Conservation (phyloP, 23 tunicate species). For the Aplidium turbinatum region DNA sequence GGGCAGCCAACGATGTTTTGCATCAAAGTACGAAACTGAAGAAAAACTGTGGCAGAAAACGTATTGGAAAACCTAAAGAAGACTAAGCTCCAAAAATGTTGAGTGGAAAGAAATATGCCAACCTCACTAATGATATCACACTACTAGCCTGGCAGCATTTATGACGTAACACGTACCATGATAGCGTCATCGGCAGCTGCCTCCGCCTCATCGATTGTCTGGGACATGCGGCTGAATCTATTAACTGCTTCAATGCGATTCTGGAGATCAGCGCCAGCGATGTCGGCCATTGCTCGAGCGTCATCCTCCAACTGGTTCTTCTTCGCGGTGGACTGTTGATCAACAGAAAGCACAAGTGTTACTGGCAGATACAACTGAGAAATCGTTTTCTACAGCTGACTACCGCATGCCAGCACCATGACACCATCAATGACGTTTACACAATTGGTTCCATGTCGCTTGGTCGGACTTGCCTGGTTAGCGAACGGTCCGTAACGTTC, state of each 20-base stretch:
- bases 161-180: conserved; percentile 6
- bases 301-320: conserved; percentile 29
- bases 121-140: no score
- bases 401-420: no score
- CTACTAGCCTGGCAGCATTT: no score
- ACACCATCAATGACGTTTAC: no score
- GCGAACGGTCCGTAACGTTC: conserved; percentile 25
- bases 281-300: conserved; percentile 41
- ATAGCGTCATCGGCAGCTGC: conserved; percentile 69
- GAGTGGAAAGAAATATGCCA: no score
- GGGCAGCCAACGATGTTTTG: no score
- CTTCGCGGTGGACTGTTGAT: background rate
- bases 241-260: conserved; percentile 51
- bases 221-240: conserved; percentile 44
- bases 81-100: background rate
- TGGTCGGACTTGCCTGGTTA: conserved; percentile 22
- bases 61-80: background rate
- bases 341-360: background rate
- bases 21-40: no score
- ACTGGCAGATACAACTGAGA: conserved; percentile 1
- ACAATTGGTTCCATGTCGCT: no score
- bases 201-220: conserved; percentile 49
- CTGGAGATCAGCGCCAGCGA: conserved; percentile 21
- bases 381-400: background rate
- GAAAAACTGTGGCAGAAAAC: no score